Evolutionary conservation across 35 echinoderm and acorn worm species (phyloP).

Genomic region (Anneissia japonica): DNA sequence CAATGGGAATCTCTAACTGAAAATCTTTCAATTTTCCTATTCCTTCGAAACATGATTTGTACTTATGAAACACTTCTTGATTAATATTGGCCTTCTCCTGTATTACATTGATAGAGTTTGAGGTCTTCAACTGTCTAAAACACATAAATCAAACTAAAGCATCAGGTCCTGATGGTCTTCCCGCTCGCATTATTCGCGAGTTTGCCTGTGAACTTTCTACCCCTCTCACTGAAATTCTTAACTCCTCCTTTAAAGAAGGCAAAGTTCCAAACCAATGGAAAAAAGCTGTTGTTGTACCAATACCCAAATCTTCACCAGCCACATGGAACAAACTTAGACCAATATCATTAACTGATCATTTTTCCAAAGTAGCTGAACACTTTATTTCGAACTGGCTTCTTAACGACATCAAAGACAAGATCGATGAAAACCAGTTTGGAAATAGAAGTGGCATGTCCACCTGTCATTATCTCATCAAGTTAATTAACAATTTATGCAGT

Average conservation of each 20-base stretch:
- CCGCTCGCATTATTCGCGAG: no score
- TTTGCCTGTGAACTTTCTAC: no score
- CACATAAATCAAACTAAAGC: not conserved
- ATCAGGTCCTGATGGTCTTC: not conserved
- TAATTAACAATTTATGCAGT: constrained; percentile 15
- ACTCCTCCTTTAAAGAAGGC: no score
- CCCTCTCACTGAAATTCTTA: no score
- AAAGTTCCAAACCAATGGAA: no score
- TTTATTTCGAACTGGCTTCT: constrained; percentile 36
- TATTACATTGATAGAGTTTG: no score
- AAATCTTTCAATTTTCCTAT: constrained; percentile 6
- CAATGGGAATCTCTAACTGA: constrained; percentile 3
- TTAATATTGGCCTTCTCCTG: no score
- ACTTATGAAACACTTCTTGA: not conserved
- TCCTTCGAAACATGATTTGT: constrained; percentile 3
- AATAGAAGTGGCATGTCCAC: constrained; percentile 45
- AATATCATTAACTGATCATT: no score
- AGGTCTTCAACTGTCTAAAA: not conserved
- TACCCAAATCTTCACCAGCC: no score
- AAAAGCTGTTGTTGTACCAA: no score
- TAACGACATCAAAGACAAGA: constrained; percentile 24
- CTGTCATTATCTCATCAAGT: constrained; percentile 20
- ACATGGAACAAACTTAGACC: no score
- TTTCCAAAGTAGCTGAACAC: no score
- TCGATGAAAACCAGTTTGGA: constrained; percentile 34